Conservation (phyloP, 2,888 invertebrate species). For the Rosalia funebris region DNA sequence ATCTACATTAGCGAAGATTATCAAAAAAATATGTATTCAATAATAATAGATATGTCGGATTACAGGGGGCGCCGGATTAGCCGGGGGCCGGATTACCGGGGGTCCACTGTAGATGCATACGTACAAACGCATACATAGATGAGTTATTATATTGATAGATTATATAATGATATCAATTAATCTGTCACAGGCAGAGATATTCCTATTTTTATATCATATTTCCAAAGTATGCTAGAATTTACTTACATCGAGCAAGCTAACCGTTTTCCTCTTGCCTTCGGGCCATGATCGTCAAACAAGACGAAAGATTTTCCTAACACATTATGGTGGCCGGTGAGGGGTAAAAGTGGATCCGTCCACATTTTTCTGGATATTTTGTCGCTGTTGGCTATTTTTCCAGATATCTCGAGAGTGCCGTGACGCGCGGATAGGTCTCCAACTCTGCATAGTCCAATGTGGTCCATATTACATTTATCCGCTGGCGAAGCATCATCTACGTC, state of each 20-base stretch:
- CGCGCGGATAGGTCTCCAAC: conserved; percentile 82
- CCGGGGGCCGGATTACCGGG: no score
- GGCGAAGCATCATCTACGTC: conserved; percentile 71
- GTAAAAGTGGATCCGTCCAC: conserved; percentile 81
- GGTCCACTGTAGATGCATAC: no score
- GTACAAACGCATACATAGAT: no score
- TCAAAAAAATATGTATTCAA: no score
- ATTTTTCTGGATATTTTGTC: conserved; percentile 75
- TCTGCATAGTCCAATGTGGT: conserved; percentile 72
- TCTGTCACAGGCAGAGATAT: no score
- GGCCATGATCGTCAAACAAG: conserved; percentile 88
- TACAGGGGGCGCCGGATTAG: no score
- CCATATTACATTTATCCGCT: conserved; percentile 68
- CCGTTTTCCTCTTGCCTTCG: conserved; percentile 86
- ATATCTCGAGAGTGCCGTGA: conserved; percentile 76
- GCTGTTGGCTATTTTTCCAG: conserved; percentile 77
- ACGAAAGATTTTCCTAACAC: conserved; percentile 86
- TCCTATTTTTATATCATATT: no score
- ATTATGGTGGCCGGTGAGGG: conserved; percentile 78
- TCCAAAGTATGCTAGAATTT: no score
- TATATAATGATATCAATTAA: no score
- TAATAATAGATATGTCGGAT: no score
- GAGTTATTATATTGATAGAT: no score
- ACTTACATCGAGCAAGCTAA: conserved; percentile 87
- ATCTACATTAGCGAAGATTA: no score